Evolutionary conservation across 2,888 invertebrate genomes (phyloP).

Genomic region (Platerodrilus igneus): DNA sequence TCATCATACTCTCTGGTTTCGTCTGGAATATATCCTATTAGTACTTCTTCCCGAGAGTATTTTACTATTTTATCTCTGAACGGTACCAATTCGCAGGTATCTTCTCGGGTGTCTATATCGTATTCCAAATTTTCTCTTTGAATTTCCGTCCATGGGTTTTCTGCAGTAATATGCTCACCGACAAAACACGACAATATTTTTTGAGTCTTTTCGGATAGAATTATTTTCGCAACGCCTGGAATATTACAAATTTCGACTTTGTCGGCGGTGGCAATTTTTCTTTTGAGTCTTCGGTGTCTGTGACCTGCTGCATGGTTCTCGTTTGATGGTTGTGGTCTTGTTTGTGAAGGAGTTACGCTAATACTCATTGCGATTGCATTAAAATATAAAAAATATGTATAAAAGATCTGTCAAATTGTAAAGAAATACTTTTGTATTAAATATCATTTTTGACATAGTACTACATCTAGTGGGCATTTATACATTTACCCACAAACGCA

Average conservation of each 20-base stretch:
- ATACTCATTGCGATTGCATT: no score
- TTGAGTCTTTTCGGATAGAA: conserved; percentile 57
- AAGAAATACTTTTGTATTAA: no score
- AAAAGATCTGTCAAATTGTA: no score
- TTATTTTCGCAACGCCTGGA: conserved; percentile 54
- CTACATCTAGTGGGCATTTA: no score
- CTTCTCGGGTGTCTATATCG: conserved; percentile 55
- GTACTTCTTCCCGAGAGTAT: conserved; percentile 48
- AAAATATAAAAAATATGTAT: no score
- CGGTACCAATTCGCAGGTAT: conserved; percentile 50
- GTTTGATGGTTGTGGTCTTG: no score
- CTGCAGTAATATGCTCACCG: conserved; percentile 64
- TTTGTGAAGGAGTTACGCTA: no score
- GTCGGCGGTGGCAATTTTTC: no score
- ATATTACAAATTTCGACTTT: conserved; percentile 52
- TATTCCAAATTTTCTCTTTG: conserved; percentile 59
- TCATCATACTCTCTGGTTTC: conserved; percentile 59
- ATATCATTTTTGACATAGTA: no score
- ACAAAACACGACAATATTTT: conserved; percentile 59
- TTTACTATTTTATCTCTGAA: conserved; percentile 43
- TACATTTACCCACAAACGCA: no score
- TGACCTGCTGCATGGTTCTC: no score
- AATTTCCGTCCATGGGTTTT: conserved; percentile 68
- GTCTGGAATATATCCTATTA: conserved; percentile 65
- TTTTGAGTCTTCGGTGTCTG: no score